Evolutionary conservation across 2,113 vertebrate genomes (phyloP).

Genomic region (Condylura cristata): DNA sequence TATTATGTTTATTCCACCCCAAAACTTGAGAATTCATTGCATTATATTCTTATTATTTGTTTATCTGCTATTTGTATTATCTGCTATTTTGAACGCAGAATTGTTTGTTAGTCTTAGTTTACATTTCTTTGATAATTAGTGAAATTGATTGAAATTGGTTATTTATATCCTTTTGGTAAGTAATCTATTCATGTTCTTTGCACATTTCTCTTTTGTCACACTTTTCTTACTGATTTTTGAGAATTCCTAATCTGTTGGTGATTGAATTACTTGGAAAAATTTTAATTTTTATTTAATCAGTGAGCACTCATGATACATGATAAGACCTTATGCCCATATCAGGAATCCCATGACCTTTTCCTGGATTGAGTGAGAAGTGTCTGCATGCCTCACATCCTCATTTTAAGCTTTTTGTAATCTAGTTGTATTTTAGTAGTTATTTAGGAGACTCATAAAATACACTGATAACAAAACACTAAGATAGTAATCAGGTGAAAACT

Average conservation of each 20-base stretch:
- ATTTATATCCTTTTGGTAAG: conserved; percentile 58
- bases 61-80: background rate
- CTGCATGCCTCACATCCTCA: background rate
- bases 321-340: background rate
- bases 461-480: conserved; percentile 1
- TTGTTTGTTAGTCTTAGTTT: conserved; percentile 35
- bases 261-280: conserved; percentile 48
- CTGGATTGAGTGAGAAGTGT: conserved; percentile 11
- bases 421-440: conserved; percentile 40
- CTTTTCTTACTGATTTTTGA: conserved; percentile 16
- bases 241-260: background rate
- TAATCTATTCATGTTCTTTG: background rate
- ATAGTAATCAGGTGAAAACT: conserved; percentile 4
- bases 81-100: conserved; percentile 10
- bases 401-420: conserved; percentile 23
- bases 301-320: background rate
- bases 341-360: background rate
- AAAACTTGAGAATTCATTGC: conserved; percentile 23
- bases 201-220: conserved; percentile 14
- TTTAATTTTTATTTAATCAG: conserved; percentile 39
- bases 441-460: conserved; percentile 3
- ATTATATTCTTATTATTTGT: background rate
- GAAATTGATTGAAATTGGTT: conserved; percentile 58
- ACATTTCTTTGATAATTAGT: conserved; percentile 56
- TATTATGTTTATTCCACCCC: conserved; percentile 5